Evolutionary conservation across 1,140 invertebrate genomes (phyloP).

Genomic region (Pseudomyrmex concolor): DNA sequence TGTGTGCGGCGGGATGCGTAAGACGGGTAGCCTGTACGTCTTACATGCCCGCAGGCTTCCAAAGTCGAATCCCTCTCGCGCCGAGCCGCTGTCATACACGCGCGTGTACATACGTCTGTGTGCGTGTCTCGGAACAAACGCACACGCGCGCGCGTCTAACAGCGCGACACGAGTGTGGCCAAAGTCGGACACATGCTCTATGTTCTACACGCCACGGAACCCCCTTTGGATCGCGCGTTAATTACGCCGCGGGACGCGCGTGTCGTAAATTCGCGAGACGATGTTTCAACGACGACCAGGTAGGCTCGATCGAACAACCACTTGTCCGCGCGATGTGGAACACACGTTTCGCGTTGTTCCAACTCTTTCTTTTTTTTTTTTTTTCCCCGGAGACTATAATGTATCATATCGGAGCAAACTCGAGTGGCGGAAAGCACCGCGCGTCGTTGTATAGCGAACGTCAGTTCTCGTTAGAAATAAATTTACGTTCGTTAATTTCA

Average conservation of each 20-base stretch:
- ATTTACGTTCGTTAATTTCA: too few species aligned
- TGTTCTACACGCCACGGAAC: not conserved
- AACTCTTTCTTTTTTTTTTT: slow-evolving; percentile 14
- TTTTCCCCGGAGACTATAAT: not conserved
- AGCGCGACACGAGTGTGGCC: slow-evolving; percentile 13
- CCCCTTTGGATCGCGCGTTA: slow-evolving; percentile 44
- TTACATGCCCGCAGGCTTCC: slow-evolving; percentile 67
- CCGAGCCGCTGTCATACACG: slow-evolving; percentile 65
- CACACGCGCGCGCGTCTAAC: too few species aligned
- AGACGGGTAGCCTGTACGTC: slow-evolving; percentile 72
- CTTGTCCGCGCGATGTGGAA: slow-evolving; percentile 22
- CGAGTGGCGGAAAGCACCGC: not conserved
- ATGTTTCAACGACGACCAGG: slow-evolving; percentile 56
- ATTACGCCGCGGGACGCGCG: slow-evolving; percentile 48
- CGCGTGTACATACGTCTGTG: not conserved
- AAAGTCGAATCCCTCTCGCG: slow-evolving; percentile 61
- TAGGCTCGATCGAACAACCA: slow-evolving; percentile 15
- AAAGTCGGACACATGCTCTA: slow-evolving; percentile 21
- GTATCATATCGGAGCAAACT: not conserved
- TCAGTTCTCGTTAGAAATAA: too few species aligned
- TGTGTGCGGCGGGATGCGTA: slow-evolving; percentile 68
- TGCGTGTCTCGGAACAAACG: not conserved
- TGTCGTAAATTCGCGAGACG: slow-evolving; percentile 45
- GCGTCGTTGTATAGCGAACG: not conserved
- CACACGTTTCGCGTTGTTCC: not conserved